Evolutionary conservation across 1,140 invertebrate species (phyloP), one percentile per base, ranked within the genome.

Genomic region (Macrosteles quadrilineatus): DNA sequence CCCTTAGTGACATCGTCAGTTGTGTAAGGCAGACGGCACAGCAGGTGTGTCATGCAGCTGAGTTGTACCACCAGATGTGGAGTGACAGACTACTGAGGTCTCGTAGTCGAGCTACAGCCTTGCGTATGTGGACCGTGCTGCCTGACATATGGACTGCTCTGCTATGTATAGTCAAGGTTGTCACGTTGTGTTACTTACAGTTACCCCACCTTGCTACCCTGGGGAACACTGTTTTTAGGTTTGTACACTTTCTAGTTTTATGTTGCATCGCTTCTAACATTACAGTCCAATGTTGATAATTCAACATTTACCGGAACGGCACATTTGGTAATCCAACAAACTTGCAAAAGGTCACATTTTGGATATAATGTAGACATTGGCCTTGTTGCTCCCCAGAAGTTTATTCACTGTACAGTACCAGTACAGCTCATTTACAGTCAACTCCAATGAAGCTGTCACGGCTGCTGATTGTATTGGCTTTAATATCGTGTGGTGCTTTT

Each of bases 101-200:
- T 6, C 21, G 55, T 6, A 9, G 4, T 14, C 21, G 55, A 9
- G 23, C 12, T 14, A 59, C 55, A 11, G 21, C 21, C n/a, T 25
- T 27, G 21, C 55, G 55, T 29, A 59, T 59, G 55, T 59, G 55
- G 55, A 2, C 55, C 9, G 55, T 59, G 25, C 55, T 59, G 11
- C 55, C 55, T 2, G 55, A 59, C 4, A 14, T 59, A 2, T 59
- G 21, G 23, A 27, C 55, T 59, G 27, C 21, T 2, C 9, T 59
- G 25, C 55, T 59, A 6, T 59, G 23, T n/a, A 27, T 59, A 25
- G 14, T 59, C 55, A 59, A 27, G 55, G 23, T 30, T 29, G 23
- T 29, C 2, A 27, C 55, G 6, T 2, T 2, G 21, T 30, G 2
- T n/a, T 27, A 25, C 25, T 9, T 9, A 2, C 25, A 12, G 21